Conservation (phyloP, 2,888 invertebrate species). For the Pterostichus niger region DNA sequence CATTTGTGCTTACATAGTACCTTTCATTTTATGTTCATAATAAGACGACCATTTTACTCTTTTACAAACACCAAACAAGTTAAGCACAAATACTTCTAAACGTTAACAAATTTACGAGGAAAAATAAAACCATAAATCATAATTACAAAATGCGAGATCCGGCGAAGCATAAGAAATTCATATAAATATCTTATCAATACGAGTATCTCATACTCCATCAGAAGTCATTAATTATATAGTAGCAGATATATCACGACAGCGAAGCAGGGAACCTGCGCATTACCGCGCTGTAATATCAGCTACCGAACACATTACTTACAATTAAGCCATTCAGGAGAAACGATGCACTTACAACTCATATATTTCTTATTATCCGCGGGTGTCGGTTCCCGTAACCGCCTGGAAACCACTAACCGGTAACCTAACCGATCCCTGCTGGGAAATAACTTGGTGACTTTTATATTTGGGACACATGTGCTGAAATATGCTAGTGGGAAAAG, state of each 20-base stretch:
- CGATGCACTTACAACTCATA: conserved; percentile 51
- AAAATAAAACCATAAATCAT: conserved; percentile 51
- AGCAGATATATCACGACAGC: conserved; percentile 35
- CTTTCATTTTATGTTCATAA: not conserved
- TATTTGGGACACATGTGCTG: conserved; percentile 55
- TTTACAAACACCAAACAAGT: conserved; percentile 4
- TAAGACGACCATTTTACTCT: conserved; percentile 10
- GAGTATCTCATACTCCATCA: conserved; percentile 55
- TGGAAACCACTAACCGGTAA: conserved; percentile 38
- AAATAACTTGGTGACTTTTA: conserved; percentile 48
- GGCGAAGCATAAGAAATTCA: conserved; percentile 44
- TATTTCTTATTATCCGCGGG: conserved; percentile 33
- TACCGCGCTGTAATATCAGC: conserved; percentile 43
- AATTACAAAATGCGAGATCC: conserved; percentile 50
- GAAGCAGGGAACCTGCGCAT: conserved; percentile 30
- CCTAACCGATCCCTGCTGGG: conserved; percentile 43
- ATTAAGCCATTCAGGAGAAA: conserved; percentile 46
- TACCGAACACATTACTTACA: conserved; percentile 60
- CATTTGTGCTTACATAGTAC: conserved; percentile 23
- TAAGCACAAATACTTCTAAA: conserved; percentile 29
- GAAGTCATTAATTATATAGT: conserved; percentile 53
- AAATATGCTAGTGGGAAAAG: conserved; percentile 51
- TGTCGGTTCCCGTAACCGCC: not conserved
- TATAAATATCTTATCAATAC: conserved; percentile 57
- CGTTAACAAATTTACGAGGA: conserved; percentile 32